Evolutionary conservation across 2,113 vertebrate genomes (phyloP), one percentile per base, ranked within the genome.

Genomic region (Rhinoptilus africanus): DNA sequence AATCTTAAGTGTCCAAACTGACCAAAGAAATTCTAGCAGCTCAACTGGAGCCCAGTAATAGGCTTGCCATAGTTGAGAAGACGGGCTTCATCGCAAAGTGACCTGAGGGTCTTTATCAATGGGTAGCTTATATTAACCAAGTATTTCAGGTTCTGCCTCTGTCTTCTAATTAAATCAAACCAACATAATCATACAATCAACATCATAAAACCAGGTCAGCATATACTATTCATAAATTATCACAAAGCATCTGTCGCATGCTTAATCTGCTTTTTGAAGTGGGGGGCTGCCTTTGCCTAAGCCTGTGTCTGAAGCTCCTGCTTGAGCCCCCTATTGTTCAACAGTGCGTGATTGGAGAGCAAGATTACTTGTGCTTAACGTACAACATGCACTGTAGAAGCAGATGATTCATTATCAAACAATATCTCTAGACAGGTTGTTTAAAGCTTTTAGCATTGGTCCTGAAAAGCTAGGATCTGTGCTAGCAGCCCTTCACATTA

Each of bases 221-320:
- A 11, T 62, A 76, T 39, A n/a, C 62, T 85, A 47, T 30, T 90
- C 92, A 82, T 90, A 89, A 95, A 94, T 56, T 88, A 85, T 73
- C 12, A 10, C 78, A 80, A 85, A 83, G 78, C 96, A 92, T 94
- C 96, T 97, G 93, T 79, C 5, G 0, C n/a, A 12, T 41, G 74
- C 41, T 67, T 95, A 95, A 96, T 96, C 96, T 94, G 81, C 66
- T 95, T 96, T 97, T 69, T 39, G 48, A 91, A 89, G 57, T 72
- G 30, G 62, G 56, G 82, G 77, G 27, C 66, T 82, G 91, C 66
- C 43, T 82, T 82, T 81, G 87, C 80, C 89, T 94, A 95, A 96
- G 84, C 73, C 66, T 10, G 6, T 67, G 35, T 72, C 84, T 95
- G 69, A 91, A 87, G 76, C 87, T 89, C 75, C 68, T 85, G 85